A percentile compares a stretch with the other conserved stretches of the same genome.
Evolutionary conservation across 2,888 invertebrate species (phyloP).

Genomic region (Nomada lathburiana): DNA sequence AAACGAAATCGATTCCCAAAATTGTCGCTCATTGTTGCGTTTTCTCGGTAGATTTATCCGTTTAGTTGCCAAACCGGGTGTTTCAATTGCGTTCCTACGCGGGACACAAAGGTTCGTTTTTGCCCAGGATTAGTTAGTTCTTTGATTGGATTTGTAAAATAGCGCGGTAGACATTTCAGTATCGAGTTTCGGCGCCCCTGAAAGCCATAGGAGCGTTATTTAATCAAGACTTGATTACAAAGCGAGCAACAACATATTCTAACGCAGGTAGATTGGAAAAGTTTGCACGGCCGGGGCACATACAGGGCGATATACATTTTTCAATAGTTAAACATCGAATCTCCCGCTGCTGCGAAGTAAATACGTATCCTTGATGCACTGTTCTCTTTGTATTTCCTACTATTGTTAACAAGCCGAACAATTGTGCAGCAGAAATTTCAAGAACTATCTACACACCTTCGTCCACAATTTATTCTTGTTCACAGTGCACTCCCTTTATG

Average conservation of each 20-base stretch:
- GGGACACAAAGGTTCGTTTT: not conserved
- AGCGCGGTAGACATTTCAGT: too few species aligned
- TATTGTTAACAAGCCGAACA: constrained; percentile 6
- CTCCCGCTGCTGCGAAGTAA: not conserved
- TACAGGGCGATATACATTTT: constrained; percentile 25
- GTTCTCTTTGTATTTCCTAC: not conserved
- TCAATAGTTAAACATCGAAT: constrained; percentile 30
- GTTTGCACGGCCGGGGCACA: not conserved
- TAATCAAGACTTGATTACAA: constrained; percentile 16
- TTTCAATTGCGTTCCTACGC: not conserved
- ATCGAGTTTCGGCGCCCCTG: not conserved
- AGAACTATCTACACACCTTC: too few species aligned
- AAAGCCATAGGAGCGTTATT: not conserved
- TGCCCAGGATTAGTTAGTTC: not conserved
- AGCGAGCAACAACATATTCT: constrained; percentile 4
- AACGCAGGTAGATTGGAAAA: constrained; percentile 23
- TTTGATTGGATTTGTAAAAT: too few species aligned
- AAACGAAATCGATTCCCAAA: not conserved
- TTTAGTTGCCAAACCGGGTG: too few species aligned
- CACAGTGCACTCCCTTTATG: too few species aligned
- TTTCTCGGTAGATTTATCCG: too few species aligned
- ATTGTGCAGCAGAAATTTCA: not conserved
- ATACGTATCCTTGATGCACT: not conserved
- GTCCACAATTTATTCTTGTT: too few species aligned
- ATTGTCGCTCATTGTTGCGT: too few species aligned